Evolutionary conservation across 1,140 invertebrate species (phyloP).

Genomic region (Drosophila repletoides): DNA sequence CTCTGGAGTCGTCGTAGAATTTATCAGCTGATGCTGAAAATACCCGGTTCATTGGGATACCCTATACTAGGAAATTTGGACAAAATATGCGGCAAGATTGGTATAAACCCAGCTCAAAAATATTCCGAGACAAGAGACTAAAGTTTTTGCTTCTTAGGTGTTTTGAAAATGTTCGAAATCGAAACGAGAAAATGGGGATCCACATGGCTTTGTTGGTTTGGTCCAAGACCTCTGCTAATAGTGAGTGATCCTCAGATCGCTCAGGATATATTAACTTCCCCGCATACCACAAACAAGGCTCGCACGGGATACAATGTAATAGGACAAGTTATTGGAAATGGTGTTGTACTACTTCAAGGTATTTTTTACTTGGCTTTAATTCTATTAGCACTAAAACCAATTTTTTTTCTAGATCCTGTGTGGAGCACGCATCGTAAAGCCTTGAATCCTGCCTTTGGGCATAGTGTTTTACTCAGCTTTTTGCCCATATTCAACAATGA

Average conservation of each 20-base stretch:
- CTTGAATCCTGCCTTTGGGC: conserved; percentile 51
- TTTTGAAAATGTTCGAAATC: not conserved
- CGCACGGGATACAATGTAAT: conserved; percentile 12
- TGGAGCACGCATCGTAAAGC: conserved; percentile 54
- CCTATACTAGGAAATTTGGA: conserved; percentile 49
- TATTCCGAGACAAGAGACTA: too few species aligned
- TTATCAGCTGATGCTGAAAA: conserved; percentile 45
- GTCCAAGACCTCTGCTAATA: conserved; percentile 34
- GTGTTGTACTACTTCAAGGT: conserved; percentile 48
- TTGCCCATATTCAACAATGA: conserved; percentile 58
- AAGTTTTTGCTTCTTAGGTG: too few species aligned
- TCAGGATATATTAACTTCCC: conserved; percentile 47
- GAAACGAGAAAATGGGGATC: conserved; percentile 43
- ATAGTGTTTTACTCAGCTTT: conserved; percentile 57
- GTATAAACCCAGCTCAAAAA: too few species aligned
- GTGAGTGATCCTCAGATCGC: conserved; percentile 44
- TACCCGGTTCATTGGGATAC: conserved; percentile 58
- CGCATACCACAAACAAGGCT: conserved; percentile 36
- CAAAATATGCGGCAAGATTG: conserved; percentile 16
- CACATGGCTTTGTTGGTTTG: conserved; percentile 47
- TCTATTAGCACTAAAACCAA: too few species aligned
- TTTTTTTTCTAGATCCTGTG: conserved; percentile 44
- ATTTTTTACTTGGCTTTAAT: too few species aligned
- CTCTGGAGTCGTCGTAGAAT: conserved; percentile 59
- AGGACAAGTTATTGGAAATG: conserved; percentile 25